Conservation (phyloP, 1,140 invertebrate genomes). For the Subanguina moxae region DNA sequence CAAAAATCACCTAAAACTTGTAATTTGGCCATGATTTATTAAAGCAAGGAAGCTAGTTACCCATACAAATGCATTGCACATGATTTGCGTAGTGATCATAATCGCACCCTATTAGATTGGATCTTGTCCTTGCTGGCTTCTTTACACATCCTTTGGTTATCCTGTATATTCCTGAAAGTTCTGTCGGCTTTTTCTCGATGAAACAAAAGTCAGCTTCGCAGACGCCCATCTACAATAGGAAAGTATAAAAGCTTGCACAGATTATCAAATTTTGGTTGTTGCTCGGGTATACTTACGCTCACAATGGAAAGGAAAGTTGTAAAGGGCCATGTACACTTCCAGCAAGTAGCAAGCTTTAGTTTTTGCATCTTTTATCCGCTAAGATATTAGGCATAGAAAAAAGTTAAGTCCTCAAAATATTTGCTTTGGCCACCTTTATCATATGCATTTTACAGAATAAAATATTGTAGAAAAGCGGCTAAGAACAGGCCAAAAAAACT, state of each 20-base stretch:
- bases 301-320: no score
- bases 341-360: no score
- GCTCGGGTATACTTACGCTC: no score
- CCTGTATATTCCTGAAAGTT: constrained; percentile 40
- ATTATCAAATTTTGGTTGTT: background rate
- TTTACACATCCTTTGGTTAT: constrained; percentile 44
- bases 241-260: no score
- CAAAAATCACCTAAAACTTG: constrained; percentile 36
- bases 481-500: no score
- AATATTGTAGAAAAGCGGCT: no score
- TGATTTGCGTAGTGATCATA: constrained; percentile 50
- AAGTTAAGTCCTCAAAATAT: no score
- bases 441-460: no score
- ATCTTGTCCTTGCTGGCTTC: constrained; percentile 47
- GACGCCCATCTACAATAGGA: constrained; percentile 48
- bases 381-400: no score
- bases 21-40: background rate
- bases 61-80: constrained; percentile 50
- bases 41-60: constrained; percentile 2
- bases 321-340: no score
- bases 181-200: constrained; percentile 51
- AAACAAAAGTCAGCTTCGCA: constrained; percentile 54
- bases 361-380: no score
- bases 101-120: constrained; percentile 50
- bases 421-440: no score